Base-by-base conservation (phyloP, 2,113 vertebrate species). In the Heliornis fulica region DNA sequence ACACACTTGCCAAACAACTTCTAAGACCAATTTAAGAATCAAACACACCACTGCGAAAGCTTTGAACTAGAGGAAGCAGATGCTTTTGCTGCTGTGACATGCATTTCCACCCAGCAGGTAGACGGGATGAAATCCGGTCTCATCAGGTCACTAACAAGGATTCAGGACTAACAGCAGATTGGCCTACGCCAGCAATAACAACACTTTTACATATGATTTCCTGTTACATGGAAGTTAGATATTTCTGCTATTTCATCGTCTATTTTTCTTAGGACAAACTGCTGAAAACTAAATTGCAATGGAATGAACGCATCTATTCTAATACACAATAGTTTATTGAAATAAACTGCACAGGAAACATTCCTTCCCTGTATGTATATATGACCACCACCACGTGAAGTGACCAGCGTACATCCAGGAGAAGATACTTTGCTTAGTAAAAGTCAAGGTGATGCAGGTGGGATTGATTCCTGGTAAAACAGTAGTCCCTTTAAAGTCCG, bases 61-160 rank as follows among this genome's bases (percentile, higher is more conserved):
- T 97, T 97, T 97, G 96, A 96, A 96, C 90, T 96, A 83, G 80
- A 97, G 97, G 95, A 97, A 97, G 93, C 96, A 97, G 89, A 97
- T 95, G 94, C 96, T 85, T 96, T 90, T 93, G 97, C 89, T 93
- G 91, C 94, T 97, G 95, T 83, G 96, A 96, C 93, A 95, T 97
- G 96, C 93, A 92, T 97, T 97, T 96, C 96, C 87, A 94, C 97
- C 77, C 96, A 97, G 96, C 96, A 97, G 97, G 96, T 97, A 97
- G 89, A 96, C 3, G 4, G 75, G 89, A 77, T 88, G 91, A 94
- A 94, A 97, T 97, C 95, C 60, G 40, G 91, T 89, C 91, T 75
- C 95, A 91, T 97, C 92, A 94, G 87, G 93, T 96, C 95, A 94
- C 91, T 79, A 91, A 95, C 93, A 96, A 95, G 91, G 81, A 95